Conservation (phyloP, 1,140 invertebrate genomes). For the Copidosoma floridanum region DNA sequence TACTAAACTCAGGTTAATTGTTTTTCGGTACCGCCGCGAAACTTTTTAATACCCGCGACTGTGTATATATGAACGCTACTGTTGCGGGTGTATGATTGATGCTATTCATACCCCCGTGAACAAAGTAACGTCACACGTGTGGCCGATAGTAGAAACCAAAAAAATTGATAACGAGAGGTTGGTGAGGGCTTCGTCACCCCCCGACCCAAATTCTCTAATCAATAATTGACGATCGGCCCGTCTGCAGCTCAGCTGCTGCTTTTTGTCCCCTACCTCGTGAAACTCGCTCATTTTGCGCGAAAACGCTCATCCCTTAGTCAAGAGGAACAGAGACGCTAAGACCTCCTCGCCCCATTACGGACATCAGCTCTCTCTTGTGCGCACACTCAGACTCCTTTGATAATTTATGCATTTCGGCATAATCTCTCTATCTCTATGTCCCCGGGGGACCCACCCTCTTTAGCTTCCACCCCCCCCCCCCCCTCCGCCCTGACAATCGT, state of each 20-base stretch:
- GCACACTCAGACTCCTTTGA: constrained; percentile 42
- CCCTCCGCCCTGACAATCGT: too few species aligned
- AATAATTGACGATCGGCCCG: constrained; percentile 7
- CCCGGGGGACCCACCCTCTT: constrained; percentile 28
- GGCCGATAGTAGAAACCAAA: too few species aligned
- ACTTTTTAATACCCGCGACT: too few species aligned
- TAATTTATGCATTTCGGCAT: constrained; percentile 52
- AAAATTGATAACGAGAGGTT: too few species aligned
- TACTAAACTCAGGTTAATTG: constrained; percentile 10
- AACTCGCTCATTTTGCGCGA: constrained; percentile 14
- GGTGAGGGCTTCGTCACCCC: too few species aligned
- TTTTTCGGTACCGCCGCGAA: neutral
- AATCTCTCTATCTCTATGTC: constrained; percentile 31
- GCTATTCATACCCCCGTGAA: too few species aligned
- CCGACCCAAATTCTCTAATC: too few species aligned
- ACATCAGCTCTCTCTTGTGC: constrained; percentile 26
- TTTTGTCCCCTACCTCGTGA: too few species aligned
- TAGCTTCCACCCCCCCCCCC: too few species aligned
- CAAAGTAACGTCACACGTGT: too few species aligned
- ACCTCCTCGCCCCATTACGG: constrained; percentile 17
- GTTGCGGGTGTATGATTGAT: too few species aligned
- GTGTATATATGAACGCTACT: too few species aligned
- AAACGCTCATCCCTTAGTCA: constrained; percentile 26
- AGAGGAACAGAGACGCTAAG: neutral
- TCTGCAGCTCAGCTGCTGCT: neutral